Evolutionary conservation across 2,113 vertebrate genomes (phyloP), one percentile per base, ranked within the genome.

Genomic region (Penelope pileata): DNA sequence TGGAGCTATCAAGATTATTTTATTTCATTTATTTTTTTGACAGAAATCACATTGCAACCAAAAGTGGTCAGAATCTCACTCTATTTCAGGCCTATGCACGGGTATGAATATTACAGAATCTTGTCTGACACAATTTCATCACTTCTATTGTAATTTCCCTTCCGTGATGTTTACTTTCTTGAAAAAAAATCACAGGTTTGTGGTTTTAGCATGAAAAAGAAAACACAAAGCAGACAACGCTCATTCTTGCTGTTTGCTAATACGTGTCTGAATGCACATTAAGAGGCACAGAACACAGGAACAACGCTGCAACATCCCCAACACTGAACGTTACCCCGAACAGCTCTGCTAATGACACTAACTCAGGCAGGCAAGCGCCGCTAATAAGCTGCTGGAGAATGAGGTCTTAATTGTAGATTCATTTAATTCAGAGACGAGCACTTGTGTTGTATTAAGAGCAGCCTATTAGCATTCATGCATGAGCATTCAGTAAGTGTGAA

Each of bases 331-430:
- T 30, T 58, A 86, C 30, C 60, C 82, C 48, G 16, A 77, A 64
- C 68, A 88, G 88, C 73, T 82, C 64, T 72, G 32, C 66, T 53
- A 81, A 94, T 0, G 0, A 78, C 69, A 53, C 80, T 23, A 81
- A 82, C 62, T 88, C 77, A n/a, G 29, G 36, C 67, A 67, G 58
- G 62, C 16, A 3, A 56, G 47, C 58, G 36, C 74, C 40, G 38
- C 78, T 59, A 64, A 76, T 6, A 64, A 75, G 34, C 45, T 91
- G 56, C 72, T 82, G 66, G 38, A 92, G 63, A 82, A 91, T 3
- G 40, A 92, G 58, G 45, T 63, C 48, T 84, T 92, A 94, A 90
- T 70, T 88, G 76, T 29, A 87, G 23, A 88, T 96, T 79, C 95
- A 78, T 80, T 94, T 83, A 88, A 93, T 87, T 81, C 81, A 72